Conservation (phyloP, 2,888 invertebrate genomes). For the Parelbella ahira region DNA sequence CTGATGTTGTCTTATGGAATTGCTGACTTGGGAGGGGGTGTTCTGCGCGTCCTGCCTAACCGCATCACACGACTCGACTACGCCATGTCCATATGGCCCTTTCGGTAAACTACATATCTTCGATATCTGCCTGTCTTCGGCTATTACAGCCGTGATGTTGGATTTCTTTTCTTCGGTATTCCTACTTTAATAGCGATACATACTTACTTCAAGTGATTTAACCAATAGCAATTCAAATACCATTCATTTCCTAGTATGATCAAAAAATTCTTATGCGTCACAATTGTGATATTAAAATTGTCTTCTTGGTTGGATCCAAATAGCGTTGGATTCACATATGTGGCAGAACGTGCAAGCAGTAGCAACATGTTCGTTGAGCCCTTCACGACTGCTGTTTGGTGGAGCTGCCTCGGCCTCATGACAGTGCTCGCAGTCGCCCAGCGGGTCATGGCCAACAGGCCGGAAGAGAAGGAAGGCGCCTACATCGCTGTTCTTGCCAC, state of each 20-base stretch:
- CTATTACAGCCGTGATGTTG: too few species aligned
- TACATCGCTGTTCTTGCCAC: conserved; percentile 56
- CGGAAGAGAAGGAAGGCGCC: conserved; percentile 54
- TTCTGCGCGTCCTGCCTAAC: conserved; percentile 43
- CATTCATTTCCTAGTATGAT: too few species aligned
- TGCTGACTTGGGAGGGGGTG: conserved; percentile 51
- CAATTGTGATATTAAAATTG: too few species aligned
- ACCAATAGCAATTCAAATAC: too few species aligned
- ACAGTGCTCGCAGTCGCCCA: conserved; percentile 47
- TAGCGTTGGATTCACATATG: conserved; percentile 64
- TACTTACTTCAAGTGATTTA: too few species aligned
- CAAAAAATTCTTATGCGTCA: too few species aligned
- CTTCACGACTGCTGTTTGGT: conserved; percentile 57
- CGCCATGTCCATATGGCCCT: conserved; percentile 56
- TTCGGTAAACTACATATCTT: conserved; percentile 42
- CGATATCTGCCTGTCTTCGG: too few species aligned
- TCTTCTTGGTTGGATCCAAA: neutral
- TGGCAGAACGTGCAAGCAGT: conserved; percentile 63
- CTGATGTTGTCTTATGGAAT: conserved; percentile 41
- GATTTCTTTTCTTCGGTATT: too few species aligned
- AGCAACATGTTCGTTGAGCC: conserved; percentile 65
- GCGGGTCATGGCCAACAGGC: conserved; percentile 43
- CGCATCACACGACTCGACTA: conserved; percentile 49
- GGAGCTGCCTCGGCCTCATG: conserved; percentile 42
- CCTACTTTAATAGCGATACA: too few species aligned